These are phyloP conservation scores for Climacteris rufus DNA, from an alignment of 2,113 vertebrate species.

Conservation along the genomic window DNA sequence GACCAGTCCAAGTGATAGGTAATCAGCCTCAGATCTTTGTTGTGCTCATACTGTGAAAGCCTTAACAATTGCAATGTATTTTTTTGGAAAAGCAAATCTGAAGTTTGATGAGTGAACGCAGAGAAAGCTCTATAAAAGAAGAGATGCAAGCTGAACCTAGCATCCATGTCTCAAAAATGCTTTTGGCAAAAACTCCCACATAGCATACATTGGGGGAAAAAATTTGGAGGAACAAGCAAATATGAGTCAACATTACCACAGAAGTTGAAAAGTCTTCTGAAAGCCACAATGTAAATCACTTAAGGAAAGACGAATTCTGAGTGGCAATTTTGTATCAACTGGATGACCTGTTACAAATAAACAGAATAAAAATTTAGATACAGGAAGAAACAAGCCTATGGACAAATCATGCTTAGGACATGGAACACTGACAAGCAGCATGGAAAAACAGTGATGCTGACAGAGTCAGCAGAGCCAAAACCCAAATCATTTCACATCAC, in stretches of 20 bases:
- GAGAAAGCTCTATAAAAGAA: not conserved
- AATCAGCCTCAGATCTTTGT: not conserved
- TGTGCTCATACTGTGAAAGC: not conserved
- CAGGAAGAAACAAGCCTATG: not conserved
- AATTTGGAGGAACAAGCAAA: not conserved
- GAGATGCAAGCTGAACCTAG: not conserved
- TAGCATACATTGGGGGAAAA: not conserved
- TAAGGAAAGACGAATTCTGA: not conserved
- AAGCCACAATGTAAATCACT: not conserved
- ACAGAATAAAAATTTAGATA: not conserved
- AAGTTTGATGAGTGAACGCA: not conserved
- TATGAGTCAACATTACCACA: not conserved
- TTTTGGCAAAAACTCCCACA: not conserved
- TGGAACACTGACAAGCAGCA: not conserved
- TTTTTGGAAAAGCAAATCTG: not conserved
- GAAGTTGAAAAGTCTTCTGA: not conserved
- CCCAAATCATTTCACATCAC: not conserved
- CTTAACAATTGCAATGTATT: not conserved
- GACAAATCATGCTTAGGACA: not conserved
- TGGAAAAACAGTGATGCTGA: not conserved
- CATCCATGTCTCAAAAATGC: not conserved
- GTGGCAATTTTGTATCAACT: not conserved
- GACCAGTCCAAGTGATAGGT: not conserved
- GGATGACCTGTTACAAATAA: not conserved
- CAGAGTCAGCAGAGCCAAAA: not conserved